Evolutionary conservation across 2,888 invertebrate species (phyloP).

Genomic region (Ichneumon xanthorius): DNA sequence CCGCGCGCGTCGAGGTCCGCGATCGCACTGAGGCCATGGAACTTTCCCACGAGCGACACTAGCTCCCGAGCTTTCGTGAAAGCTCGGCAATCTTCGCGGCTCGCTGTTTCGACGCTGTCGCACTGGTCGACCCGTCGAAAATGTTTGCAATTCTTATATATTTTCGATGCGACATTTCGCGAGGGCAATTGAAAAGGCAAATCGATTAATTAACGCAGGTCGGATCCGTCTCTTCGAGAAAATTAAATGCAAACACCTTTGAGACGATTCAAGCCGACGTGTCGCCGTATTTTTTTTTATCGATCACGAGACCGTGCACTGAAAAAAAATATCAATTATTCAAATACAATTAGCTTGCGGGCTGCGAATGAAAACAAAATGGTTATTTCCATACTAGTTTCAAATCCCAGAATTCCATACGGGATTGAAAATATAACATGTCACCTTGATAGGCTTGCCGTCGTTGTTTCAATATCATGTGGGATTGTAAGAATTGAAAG

Average conservation of each 20-base stretch:
- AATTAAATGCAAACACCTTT: background rate
- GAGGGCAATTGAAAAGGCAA: background rate
- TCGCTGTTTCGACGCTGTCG: slow-evolving; percentile 21
- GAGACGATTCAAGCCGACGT: no score
- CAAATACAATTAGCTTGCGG: no score
- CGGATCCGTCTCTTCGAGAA: background rate
- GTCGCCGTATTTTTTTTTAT: no score
- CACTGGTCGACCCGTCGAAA: slow-evolving; percentile 38
- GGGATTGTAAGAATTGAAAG: no score
- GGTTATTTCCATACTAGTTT: no score
- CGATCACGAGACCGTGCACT: no score
- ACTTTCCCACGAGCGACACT: slow-evolving; percentile 74
- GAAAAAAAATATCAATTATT: no score
- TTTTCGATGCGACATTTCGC: background rate
- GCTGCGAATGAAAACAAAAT: no score
- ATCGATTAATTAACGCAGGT: background rate
- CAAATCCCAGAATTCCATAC: no score
- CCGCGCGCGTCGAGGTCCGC: slow-evolving; percentile 81
- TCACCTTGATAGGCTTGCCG: no score
- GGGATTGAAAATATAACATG: no score
- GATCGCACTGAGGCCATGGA: slow-evolving; percentile 79
- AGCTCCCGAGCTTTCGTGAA: slow-evolving; percentile 73
- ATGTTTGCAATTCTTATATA: slow-evolving; percentile 2
- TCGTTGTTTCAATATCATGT: no score
- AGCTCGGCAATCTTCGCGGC: slow-evolving; percentile 77